Evolutionary conservation across 2,888 invertebrate species (phyloP), one percentile per base, ranked within the genome.

Genomic region (Philopedon plagiatum): DNA sequence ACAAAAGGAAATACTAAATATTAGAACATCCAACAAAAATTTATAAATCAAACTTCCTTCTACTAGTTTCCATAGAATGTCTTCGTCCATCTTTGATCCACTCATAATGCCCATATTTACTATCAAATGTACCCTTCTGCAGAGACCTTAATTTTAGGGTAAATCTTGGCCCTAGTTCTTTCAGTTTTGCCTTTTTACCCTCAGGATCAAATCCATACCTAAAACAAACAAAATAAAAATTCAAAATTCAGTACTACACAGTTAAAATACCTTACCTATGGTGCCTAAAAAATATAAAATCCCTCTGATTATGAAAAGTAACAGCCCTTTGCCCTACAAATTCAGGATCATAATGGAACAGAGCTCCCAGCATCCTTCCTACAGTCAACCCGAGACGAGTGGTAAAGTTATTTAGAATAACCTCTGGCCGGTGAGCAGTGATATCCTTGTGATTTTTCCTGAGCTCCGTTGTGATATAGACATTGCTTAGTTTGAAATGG

Each of bases 301-400:
- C 99, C 71, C 99, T 89, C 85, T 99, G 99, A 87, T 99, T 99
- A 86, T 99, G 99, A 85, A 99, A 98, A 29, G 99, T 98, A 74
- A 97, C 96, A 0, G 93, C 96, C 74, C 98, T 89, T 2, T 97
- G 89, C 0, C 99, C 99, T 76, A 91, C 91, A 86, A 98, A 99
- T 85, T 99, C 93, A 0, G 99, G 99, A 85, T 96, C 93, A 85
- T 96, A 96, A 85, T 98, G 98, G 84, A 99, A 99, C 41, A 99
- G 85, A 0, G 97, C 93, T 9, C 96, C 95, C 74, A 99, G 87
- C 95, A 98, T 95, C 78, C 99, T 90, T 0, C 95, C 95, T 51
- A 99, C 90, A 0, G 94, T 92, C 80, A 95, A 88, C 58, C 99
- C 99, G 37, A 99, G 88, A 0, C 98, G 90, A 0, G 99, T 99